phyloP scores from a whole-genome alignment of 2,797 vertebrate species.

The Crocodylus rhombifer region DNA sequence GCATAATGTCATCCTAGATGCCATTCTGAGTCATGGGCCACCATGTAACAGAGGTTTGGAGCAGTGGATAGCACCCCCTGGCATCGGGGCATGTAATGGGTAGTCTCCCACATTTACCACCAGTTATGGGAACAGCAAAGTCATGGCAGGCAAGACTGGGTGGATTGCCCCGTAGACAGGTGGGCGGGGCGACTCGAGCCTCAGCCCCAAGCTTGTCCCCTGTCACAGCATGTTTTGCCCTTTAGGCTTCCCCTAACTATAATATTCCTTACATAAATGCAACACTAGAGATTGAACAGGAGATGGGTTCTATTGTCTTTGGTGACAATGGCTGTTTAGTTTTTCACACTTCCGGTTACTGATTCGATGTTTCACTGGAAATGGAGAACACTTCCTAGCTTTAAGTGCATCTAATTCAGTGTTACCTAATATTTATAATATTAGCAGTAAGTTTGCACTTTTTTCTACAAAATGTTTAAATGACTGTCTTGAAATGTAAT shows the following conservation, averaged over 20 bases:
- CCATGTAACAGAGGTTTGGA: too few species aligned
- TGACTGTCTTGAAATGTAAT: neutral
- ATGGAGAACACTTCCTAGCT: neutral
- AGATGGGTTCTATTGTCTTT: neutral
- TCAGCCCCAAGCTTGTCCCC: too few species aligned
- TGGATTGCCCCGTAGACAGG: too few species aligned
- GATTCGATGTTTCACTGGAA: neutral
- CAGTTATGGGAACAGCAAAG: too few species aligned
- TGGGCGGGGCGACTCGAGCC: too few species aligned
- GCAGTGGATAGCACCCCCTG: too few species aligned
- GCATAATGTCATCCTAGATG: too few species aligned
- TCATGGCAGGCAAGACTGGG: too few species aligned
- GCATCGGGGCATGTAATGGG: too few species aligned
- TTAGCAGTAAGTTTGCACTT: neutral
- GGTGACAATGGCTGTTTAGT: neutral
- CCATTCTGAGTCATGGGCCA: too few species aligned
- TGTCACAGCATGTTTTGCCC: too few species aligned
- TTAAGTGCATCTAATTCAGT: neutral
- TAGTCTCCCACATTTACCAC: too few species aligned
- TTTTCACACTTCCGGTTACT: neutral
- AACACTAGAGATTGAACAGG: neutral
- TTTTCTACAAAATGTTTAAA: neutral
- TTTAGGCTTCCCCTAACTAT: neutral
- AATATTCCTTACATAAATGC: neutral
- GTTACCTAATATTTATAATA: neutral